Evolutionary conservation across 2,797 vertebrate species (phyloP).

Genomic region (Sebastes reedi): DNA sequence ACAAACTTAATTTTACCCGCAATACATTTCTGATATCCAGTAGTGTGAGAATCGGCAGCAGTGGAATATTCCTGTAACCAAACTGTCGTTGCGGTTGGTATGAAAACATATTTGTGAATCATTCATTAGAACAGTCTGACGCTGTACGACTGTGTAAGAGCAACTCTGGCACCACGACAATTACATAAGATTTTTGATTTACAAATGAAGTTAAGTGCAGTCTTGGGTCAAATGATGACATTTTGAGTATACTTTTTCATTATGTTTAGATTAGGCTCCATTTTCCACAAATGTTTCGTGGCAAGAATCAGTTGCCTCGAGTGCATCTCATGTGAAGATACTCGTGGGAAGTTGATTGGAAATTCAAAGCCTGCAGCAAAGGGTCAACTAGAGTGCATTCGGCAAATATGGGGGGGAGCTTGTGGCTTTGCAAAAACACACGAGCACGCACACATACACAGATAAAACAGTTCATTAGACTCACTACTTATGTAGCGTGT

Average conservation of each 20-base stretch:
- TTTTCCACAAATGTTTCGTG: slow-evolving; percentile 32
- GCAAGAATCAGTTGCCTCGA: slow-evolving; percentile 27
- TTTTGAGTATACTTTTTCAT: slow-evolving; percentile 13
- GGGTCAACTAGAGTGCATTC: slow-evolving; percentile 65
- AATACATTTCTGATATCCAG: not conserved
- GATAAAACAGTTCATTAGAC: slow-evolving; percentile 23
- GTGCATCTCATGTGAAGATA: slow-evolving; percentile 57
- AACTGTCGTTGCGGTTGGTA: not conserved
- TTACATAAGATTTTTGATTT: slow-evolving; percentile 12
- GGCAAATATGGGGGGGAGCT: slow-evolving; percentile 43
- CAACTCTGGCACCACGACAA: not conserved
- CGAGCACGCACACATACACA: not conserved
- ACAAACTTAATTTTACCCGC: not conserved
- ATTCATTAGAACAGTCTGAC: not conserved
- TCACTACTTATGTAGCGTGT: not conserved
- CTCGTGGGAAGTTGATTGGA: slow-evolving; percentile 68
- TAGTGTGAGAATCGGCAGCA: not conserved
- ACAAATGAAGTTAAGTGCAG: not conserved
- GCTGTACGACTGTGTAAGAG: not conserved
- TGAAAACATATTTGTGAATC: not conserved
- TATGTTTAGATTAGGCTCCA: slow-evolving; percentile 29
- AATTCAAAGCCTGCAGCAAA: slow-evolving; percentile 69
- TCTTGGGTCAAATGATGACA: slow-evolving; percentile 27
- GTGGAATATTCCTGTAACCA: not conserved
- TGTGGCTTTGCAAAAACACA: slow-evolving; percentile 46